Base-by-base conservation (phyloP, 2,888 invertebrate genomes). In the Maniola hyperantus region DNA sequence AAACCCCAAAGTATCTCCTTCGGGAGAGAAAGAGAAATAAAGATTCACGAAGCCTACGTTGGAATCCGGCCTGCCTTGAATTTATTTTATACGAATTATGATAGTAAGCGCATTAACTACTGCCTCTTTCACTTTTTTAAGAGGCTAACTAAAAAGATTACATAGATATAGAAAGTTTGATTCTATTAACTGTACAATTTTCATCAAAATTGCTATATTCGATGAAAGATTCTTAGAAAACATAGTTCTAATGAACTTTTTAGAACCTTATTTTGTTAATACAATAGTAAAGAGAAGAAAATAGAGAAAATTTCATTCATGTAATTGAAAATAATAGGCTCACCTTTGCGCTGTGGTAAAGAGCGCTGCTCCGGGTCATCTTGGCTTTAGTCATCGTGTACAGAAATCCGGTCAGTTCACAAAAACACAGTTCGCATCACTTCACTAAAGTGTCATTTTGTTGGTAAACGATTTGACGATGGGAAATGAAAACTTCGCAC, bases 281-380 rank as follows among this genome's bases (percentile, higher is more conserved):
- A 6, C 11, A 11, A 18, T 11, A 13, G 36, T 39, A 36, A 34
- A 15, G n/a, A 39, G 39, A 1, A n/a, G 13, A 4, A 50, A 36
- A 50, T 36, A 50, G 18, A 11, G 48, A 20, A 13, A 39, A 39
- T 15, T 39, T 61, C 50, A 15, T 59, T 48, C 39, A 61, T 8
- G 2, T 46, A 65, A 51, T 66, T 39, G 33, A 44, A 64, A 51
- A 54, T 18, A 55, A 50, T 53, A 8, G 79, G 79, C 91, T 92
- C 83, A 96, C 96, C 95, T 96, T 96, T 64, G 95, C 95, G 80
- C 96, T 94, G 88, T 96, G 96, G 85, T 94, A 96, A 68, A 96
- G 93, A 73, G 96, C 96, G 80, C 93, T 94, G 71, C 91, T 93
- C 79, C 92, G 82, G 65, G 91, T 92, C 75, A 84, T 82, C 82